Base-by-base conservation (phyloP, 2,888 invertebrate genomes). In the Lasioglossum vierecki region DNA sequence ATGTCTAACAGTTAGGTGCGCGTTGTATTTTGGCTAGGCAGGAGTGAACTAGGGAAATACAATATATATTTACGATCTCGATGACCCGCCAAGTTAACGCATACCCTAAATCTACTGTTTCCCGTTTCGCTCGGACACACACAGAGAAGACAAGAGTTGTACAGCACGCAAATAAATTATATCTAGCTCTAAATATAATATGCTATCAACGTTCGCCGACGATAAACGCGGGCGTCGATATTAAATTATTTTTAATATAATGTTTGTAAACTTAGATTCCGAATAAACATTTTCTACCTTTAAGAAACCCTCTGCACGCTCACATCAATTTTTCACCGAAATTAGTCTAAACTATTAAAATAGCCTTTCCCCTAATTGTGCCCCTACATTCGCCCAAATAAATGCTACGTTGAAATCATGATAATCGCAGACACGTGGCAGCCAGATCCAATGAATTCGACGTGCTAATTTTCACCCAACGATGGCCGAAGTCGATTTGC, bases 401-500 rank as follows among this genome's bases (percentile, higher is more conserved):
- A 6, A 30, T 30, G 5, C 15, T 26, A 6, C 2, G 30, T 30
- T 63, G 26, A 4, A 60, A 60, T 53, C 9, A 15, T 73, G 30
- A 26, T 53, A 8, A 44, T 30, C 9, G 11, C 13, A 76, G 6
- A 4, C 66, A 13, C 5, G 18, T 13, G 6, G 11, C 2, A 26
- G 35, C 11, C 11, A 30, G 0, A 9, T 80, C 87, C 3, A 76
- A 49, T 0, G 9, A 88, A 4, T 98, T 97, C 96, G 98, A 98
- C 93, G 95, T 97, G 70, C 92, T 98, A 11, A 96, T 98, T 84
- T 98, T 97, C 92, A 97, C 98, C 0, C 98, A 98, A 94, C 96
- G 96, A 90, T 98, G 98, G 98, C 98, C 98, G 0, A 95, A 96
- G 66, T 97, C 97, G 0, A 96, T 97, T 3, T 98, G 98, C 92